These are phyloP conservation scores for Sanderia malayensis DNA, from an alignment of 30 jellyfish, hydroid and myxozoan species.

Conservation along the genomic window DNA sequence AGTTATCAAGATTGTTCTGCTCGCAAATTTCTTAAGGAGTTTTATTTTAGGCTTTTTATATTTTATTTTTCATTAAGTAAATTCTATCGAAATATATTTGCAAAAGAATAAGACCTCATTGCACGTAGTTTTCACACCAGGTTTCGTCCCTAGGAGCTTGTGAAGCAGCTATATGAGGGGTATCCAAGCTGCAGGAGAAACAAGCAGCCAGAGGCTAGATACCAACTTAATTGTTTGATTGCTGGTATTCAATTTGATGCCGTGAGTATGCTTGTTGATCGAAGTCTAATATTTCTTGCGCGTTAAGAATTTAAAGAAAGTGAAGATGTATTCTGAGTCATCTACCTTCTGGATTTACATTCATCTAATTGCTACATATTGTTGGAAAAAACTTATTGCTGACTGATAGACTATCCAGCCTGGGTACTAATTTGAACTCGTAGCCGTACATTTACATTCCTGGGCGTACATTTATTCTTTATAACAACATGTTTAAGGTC, in stretches of 20 bases:
- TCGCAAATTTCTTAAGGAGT: background rate
- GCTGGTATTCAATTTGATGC: background rate
- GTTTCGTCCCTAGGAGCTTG: constrained; percentile 1
- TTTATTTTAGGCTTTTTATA: background rate
- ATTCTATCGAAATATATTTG: background rate
- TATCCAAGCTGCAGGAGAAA: constrained; percentile 6
- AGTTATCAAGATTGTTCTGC: background rate
- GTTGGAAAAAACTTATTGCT: constrained; percentile 1
- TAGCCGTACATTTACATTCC: background rate
- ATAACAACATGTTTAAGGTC: background rate
- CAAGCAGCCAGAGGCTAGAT: background rate
- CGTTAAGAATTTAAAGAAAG: background rate
- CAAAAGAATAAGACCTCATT: constrained; percentile 1
- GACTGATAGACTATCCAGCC: constrained; percentile 3
- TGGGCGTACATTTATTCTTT: constrained; percentile 2
- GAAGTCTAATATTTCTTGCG: background rate
- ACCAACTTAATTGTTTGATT: background rate
- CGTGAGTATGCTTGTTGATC: constrained; percentile 1
- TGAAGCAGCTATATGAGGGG: constrained; percentile 14
- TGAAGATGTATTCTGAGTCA: background rate
- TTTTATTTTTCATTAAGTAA: background rate
- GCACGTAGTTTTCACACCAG: background rate
- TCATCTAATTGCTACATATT: no score
- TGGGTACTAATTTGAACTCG: constrained; percentile 1
- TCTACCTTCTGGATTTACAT: background rate